Base-by-base conservation (phyloP, 1,140 invertebrate genomes). In the Orius insidiosus region DNA sequence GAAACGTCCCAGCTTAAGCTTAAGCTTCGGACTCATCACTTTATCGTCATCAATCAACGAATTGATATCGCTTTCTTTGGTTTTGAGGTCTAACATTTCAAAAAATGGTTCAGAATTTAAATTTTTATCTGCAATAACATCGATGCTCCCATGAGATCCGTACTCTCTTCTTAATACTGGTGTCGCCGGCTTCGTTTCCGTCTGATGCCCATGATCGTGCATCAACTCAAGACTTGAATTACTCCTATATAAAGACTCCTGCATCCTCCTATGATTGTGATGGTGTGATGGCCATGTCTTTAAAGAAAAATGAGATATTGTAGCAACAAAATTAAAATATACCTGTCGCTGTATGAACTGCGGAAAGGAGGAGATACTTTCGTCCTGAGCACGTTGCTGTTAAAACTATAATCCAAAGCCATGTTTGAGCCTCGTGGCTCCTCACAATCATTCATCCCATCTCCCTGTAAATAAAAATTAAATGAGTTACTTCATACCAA, bases 181-280 rank as follows among this genome's bases (percentile, higher is more conserved):
- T 13, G 40, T 53, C 14, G 48, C 15, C 11, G 46, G n/a, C 24
- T 34, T 7, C 14, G 31, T 9, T 11, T 16, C 45, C 37, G 45
- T 46, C 58, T 59, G 14, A 52, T 51, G 16, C 19, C 45, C 32
- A 24, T 24, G 24, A 24, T 24, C 24, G 24, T 24, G 24, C 48
- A 75, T 73, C 58, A 78, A 62, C 56, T 79, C 76, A 51, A 78
- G 58, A 52, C 75, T 77, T 46, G 75, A 78, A 58, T 77, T 79
- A 54, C 76, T 78, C 45, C 76, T 65, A 59, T 76, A 71, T 40
- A 68, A 60, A 45, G 63, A 59, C 4, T 53, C 53, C 35, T 37
- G 47, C n/a, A 11, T 14, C n/a, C 46, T 19, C 18, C 44, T 45
- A 13, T 36, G 32, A 19, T 34, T 18, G 16, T 45, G 44, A 6